Evolutionary conservation across 2,797 vertebrate species (phyloP).

Genomic region (Falco naumanni): DNA sequence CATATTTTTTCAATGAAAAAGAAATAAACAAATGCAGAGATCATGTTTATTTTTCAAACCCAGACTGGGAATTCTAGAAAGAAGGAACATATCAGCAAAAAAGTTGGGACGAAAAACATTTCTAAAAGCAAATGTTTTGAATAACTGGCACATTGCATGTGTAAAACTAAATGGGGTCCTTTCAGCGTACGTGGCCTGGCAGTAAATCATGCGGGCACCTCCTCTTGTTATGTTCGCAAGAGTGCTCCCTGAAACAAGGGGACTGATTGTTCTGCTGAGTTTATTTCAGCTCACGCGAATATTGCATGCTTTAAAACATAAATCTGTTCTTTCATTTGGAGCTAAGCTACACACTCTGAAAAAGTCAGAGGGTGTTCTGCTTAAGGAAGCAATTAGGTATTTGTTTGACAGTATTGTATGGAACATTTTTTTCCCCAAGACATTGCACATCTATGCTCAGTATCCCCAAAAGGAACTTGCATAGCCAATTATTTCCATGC

Average conservation of each 20-base stretch:
- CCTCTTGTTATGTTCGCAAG: neutral
- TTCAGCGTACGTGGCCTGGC: neutral
- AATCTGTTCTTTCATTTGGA: neutral
- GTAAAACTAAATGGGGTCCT: neutral
- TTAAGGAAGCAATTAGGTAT: neutral
- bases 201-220: neutral
- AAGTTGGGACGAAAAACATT: neutral
- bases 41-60: neutral
- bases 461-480: neutral
- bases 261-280: neutral
- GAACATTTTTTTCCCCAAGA: neutral
- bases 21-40: neutral
- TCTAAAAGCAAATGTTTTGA: neutral
- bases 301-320: neutral
- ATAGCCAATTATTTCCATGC: neutral
- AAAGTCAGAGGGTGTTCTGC: neutral
- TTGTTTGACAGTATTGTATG: neutral
- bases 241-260: neutral
- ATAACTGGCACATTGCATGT: neutral
- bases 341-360: neutral
- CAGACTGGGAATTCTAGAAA: neutral
- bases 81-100: neutral
- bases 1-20: neutral
- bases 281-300: neutral
- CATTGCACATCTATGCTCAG: neutral